A percentile compares a stretch with the other conserved stretches of the same genome.
phyloP scores from a whole-genome alignment of 2,797 vertebrate genomes.

The Hoplostethus atlanticus region DNA sequence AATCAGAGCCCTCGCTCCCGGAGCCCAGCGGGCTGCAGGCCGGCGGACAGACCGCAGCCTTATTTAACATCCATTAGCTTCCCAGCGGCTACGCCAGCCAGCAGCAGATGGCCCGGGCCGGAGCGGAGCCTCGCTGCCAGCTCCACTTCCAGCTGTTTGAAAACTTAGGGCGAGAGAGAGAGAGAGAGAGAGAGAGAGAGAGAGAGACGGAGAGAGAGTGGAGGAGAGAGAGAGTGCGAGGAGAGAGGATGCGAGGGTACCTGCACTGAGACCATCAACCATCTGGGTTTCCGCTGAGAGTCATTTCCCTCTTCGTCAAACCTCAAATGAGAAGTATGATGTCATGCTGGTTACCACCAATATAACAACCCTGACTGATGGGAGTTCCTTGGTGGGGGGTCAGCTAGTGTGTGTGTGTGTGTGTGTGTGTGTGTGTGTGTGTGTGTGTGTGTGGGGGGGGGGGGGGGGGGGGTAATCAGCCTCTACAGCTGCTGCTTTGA shows the following conservation, averaged over 20 bases:
- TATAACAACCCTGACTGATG: slow-evolving; percentile 20
- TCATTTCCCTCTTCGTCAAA: slow-evolving; percentile 3
- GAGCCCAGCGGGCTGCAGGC: slow-evolving; percentile 12
- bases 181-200: slow-evolving; percentile 27
- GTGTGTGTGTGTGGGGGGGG: background rate
- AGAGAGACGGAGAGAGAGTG: slow-evolving; percentile 29
- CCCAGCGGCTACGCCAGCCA: slow-evolving; percentile 37
- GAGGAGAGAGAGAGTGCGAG: slow-evolving; percentile 24
- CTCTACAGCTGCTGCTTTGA: slow-evolving; percentile 6
- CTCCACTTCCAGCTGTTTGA: slow-evolving; percentile 42
- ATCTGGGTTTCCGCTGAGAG: slow-evolving; percentile 16
- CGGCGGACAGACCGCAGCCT: slow-evolving; percentile 54
- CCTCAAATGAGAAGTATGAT: slow-evolving; percentile 26
- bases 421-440: background rate
- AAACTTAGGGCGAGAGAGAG: background rate
- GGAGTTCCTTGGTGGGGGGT: background rate
- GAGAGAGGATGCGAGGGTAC: slow-evolving; percentile 12
- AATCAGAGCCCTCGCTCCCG: slow-evolving; percentile 21
- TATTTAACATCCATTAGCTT: slow-evolving; percentile 65
- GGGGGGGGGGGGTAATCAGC: slow-evolving; percentile 6
- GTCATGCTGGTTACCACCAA: background rate
- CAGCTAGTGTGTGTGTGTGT: background rate
- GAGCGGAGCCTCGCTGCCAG: slow-evolving; percentile 37
- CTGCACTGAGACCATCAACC: slow-evolving; percentile 10
- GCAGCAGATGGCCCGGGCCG: slow-evolving; percentile 50